Base-by-base conservation (phyloP, 1,140 invertebrate species). In the Mamestra configurata region DNA sequence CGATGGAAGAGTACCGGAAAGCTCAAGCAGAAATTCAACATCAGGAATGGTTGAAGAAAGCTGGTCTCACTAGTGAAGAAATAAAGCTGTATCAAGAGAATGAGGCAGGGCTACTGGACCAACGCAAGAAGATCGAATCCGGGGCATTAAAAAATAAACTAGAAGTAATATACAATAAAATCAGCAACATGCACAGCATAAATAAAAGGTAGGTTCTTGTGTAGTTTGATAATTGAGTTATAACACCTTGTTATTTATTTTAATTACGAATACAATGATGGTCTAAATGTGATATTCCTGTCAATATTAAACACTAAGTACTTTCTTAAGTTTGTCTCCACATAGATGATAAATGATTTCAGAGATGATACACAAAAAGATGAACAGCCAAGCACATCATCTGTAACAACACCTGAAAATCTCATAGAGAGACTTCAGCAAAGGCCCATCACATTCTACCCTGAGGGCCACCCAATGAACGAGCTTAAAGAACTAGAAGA, bases 51-150 rank as follows among this genome's bases (percentile, higher is more conserved):
- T 79, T 95, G 53, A 94, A 92, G 76, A 91, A 90, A 79, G 86
- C 90, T 46, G 93, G 90, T n/a, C 79, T 95, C 13, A 88, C 89
- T 13, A 86, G 86, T 57, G 90, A 94, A 13, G 93, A 94, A 80
- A 82, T 95, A n/a, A 91, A 91, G 81, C 64, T 95, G 11, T 93
- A 92, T 68, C 84, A 90, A 61, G 91, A 93, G 35, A 90, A 93
- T 77, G 89, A 93, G 83, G 86, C 88, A 20, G 92, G 92, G 8
- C 79, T 86, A 66, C 75, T 93, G 15, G 87, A 92, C 61, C 85
- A 89, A n/a, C 85, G 84, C 0, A 89, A 82, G 22, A 93, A 92
- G 75, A 82, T 93, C 10, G 92, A 92, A 73, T 86, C 90, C 11
- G 86, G 64, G 68, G 83, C 84, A 15, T 84, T 94, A 40, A 89